A percentile compares a stretch with the other conserved stretches of the same genome.
phyloP scores from a whole-genome alignment of 2,888 invertebrate genomes.

The Ochropleura leucogaster region DNA sequence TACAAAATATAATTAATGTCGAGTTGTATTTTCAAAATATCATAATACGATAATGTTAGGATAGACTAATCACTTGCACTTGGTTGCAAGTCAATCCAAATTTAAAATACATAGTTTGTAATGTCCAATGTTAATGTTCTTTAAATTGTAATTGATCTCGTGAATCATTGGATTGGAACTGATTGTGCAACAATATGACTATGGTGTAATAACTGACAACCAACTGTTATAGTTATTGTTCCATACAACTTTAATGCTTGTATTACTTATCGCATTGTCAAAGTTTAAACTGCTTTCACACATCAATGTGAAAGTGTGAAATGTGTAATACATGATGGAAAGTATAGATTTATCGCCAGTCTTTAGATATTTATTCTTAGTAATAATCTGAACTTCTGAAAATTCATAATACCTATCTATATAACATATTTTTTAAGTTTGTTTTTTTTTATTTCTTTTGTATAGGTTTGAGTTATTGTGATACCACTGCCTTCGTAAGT shows the following conservation, averaged over 20 bases:
- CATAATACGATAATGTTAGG: constrained; percentile 50
- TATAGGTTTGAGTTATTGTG: constrained; percentile 53
- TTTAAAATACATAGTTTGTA: constrained; percentile 55
- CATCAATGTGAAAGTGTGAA: constrained; percentile 20
- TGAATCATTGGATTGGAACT: constrained; percentile 61
- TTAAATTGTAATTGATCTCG: constrained; percentile 67
- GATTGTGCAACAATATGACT: constrained; percentile 44
- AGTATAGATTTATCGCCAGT: constrained; percentile 49
- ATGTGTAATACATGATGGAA: constrained; percentile 55
- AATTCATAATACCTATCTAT: constrained; percentile 39
- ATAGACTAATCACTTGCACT: constrained; percentile 48
- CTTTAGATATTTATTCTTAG: constrained; percentile 67
- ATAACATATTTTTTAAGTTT: constrained; percentile 44
- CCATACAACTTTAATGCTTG: constrained; percentile 48
- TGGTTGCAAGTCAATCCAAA: constrained; percentile 48
- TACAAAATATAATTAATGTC: constrained; percentile 54
- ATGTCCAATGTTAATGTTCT: constrained; percentile 61
- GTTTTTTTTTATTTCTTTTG: constrained; percentile 39
- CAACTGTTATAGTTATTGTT: constrained; percentile 43
- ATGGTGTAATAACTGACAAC: constrained; percentile 45
- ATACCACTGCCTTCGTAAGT: constrained; percentile 47
- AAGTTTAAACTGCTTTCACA: constrained; percentile 17
- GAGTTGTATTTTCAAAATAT: constrained; percentile 57
- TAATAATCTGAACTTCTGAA: constrained; percentile 57
- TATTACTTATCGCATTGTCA: constrained; percentile 43